Base-by-base conservation (phyloP, 1,140 invertebrate species). In the Ceratina calcarata region DNA sequence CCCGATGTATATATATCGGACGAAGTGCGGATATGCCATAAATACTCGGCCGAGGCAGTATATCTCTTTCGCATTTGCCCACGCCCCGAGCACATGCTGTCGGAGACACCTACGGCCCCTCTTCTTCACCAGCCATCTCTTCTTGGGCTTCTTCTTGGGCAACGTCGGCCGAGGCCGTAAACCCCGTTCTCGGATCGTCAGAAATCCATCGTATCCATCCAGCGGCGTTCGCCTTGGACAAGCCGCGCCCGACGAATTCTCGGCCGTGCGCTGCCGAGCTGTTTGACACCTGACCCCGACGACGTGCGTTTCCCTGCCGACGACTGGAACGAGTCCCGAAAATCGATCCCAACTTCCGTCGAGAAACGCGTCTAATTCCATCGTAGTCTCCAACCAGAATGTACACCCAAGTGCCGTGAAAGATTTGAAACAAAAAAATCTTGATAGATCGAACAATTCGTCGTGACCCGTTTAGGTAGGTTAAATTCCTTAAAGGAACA, bases 71-170 rank as follows among this genome's bases (percentile, higher is more conserved):
- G 90, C 85, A 86, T 90, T 90, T 89, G 87, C 91, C 89, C 89
- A 91, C 92, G 92, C 92, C 92, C 92, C 86, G 80, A 92, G 92
- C 92, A 92, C 92, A 91, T 93, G 91, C 92, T 91, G 87, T 90
- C 89, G 86, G 85, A 83, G 84, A 60, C 82, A 86, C 81, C 82
- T 86, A 70, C 82, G 74, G 70, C n/a, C 78, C 71, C 75, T 64
- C 58, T 55, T 27, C 60, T 20, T 45, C 72, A 45, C 3, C 66
- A 55, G 32, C 32, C 51, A 20, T 80, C 69, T 80, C 69, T 80
- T 77, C 72, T 80, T 70, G 16, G 15, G 45, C 68, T 85, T 74
- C 77, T 76, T 86, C 85, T 85, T 70, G 62, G 58, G 13, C 70
- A 37, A 7, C 79, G 70, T 16, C 83, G 83, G 66, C n/a, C 83